Base-by-base conservation (phyloP, 2,113 vertebrate species). In the Gasterosteus nipponicus region DNA sequence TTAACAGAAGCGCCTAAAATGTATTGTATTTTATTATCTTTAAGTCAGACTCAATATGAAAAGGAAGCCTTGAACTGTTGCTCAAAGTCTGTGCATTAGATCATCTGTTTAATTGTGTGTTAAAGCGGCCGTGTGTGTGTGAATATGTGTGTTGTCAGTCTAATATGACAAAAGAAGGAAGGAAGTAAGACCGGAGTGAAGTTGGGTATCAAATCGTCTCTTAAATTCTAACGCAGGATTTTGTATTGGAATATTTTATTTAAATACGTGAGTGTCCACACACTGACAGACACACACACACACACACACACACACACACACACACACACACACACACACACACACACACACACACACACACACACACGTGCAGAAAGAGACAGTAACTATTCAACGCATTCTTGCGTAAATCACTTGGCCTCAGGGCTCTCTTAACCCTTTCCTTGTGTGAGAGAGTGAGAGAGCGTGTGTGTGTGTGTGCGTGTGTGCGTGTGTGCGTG, bases 401-500 rank as follows among this genome's bases (percentile, higher is more conserved):
- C 90, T 89, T 89, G 88, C 82, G 91, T 86, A 89, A 92, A 93
- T 89, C 87, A 89, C 88, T 91, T 90, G 90, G 92, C 93, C 93
- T 91, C 81, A 35, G 91, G 92, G 91, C 89, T 91, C 90, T 93
- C 84, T 94, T 92, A 92, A 92, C 91, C 91, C 91, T 89, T 82
- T 89, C 82, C 87, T 81, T 87, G 33, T 80, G 73, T 73, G 77
- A 46, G 70, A 63, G 58, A 26, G 49, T 79, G 82, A 67, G 84
- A 77, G 83, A 10, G 46, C 78, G 60, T 64, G 44, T 69, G 54
- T 16, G 19, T 51, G 79, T 64, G 77, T 66, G 69, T 39, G 59
- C 60, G 22, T 78, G 77, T 62, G 44, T 83, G 58, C 80, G 62
- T 49, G 60, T 62, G 64, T 51, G 46, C 57, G 18, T 78, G 77